Evolutionary conservation across 2,888 invertebrate genomes (phyloP).

Genomic region (Sphinx pinastri): DNA sequence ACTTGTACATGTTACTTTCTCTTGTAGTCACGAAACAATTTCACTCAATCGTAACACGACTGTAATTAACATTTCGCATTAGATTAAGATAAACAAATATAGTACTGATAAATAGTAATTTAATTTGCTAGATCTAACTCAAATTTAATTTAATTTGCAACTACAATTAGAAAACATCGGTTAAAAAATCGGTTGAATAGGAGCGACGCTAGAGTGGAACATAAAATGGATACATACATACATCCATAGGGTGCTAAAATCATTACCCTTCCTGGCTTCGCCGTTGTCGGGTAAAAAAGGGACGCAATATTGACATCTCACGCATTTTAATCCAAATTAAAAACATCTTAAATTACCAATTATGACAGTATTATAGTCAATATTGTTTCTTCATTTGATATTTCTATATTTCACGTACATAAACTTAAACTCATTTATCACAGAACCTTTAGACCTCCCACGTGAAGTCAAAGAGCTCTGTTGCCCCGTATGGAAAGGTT

Average conservation of each 20-base stretch:
- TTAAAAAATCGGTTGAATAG: too few species aligned
- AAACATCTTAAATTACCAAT: too few species aligned
- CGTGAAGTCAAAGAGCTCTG: neutral
- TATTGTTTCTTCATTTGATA: neutral
- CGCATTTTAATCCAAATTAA: too few species aligned
- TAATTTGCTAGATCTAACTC: neutral
- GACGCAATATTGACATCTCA: too few species aligned
- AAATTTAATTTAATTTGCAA: too few species aligned
- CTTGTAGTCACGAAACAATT: slow-evolving; percentile 12
- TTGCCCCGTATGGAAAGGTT: neutral
- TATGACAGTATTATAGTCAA: too few species aligned
- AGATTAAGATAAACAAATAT: neutral
- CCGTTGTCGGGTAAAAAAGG: neutral
- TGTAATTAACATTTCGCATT: neutral
- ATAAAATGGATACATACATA: too few species aligned
- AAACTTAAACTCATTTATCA: neutral
- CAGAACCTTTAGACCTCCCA: neutral
- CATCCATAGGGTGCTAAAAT: too few species aligned
- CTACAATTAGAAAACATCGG: neutral
- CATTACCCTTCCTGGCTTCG: too few species aligned
- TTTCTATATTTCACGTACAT: neutral
- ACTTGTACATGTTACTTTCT: slow-evolving; percentile 2
- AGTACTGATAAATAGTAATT: neutral
- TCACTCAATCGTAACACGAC: slow-evolving; percentile 16
- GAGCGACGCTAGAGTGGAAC: too few species aligned